Evolutionary conservation across 1,140 invertebrate genomes (phyloP).

Genomic region (Oppia nitens): DNA sequence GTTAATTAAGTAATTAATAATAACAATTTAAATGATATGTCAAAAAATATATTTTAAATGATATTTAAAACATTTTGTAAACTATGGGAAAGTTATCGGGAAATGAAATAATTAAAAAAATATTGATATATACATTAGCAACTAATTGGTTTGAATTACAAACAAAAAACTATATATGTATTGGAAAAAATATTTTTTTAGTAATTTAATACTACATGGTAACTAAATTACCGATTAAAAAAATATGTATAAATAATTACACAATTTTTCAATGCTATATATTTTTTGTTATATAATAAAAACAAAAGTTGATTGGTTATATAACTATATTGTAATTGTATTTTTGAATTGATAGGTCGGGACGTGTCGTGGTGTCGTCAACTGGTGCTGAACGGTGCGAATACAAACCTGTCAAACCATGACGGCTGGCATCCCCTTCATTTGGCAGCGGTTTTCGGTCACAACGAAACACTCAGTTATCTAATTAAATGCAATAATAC

Average conservation of each 20-base stretch:
- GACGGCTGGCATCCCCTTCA: conserved; percentile 20
- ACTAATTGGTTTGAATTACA: background rate
- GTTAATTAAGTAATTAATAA: too few species aligned
- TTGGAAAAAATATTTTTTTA: background rate
- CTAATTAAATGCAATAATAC: conserved; percentile 16
- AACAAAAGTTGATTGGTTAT: background rate
- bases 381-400: conserved; percentile 16
- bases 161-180: background rate
- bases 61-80: too few species aligned
- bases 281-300: background rate
- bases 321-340: background rate
- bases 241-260: background rate
- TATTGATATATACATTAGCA: too few species aligned
- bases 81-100: too few species aligned
- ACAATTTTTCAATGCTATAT: background rate
- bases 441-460: conserved; percentile 14
- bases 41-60: too few species aligned
- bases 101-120: too few species aligned
- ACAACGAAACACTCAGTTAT: conserved; percentile 14
- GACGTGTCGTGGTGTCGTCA: conserved; percentile 16
- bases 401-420: conserved; percentile 17
- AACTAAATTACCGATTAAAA: background rate
- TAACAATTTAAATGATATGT: too few species aligned
- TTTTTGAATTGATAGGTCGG: conserved; percentile 9
- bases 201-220: background rate